These are phyloP conservation scores for Tenthredo livida DNA, from an alignment of 2,888 invertebrate species.

Conservation along the genomic window DNA sequence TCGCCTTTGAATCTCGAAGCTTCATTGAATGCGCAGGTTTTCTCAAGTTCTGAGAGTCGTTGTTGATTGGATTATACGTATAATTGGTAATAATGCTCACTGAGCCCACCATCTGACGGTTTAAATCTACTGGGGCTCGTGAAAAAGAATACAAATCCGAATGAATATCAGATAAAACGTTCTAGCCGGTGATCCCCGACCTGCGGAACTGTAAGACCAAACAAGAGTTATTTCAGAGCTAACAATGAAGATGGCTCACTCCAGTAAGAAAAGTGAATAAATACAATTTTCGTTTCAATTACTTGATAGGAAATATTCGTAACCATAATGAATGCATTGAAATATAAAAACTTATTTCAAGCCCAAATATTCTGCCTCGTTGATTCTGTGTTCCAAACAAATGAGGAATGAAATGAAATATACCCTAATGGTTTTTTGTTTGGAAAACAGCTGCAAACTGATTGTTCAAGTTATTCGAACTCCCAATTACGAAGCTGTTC, in stretches of 20 bases:
- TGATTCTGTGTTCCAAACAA: neutral
- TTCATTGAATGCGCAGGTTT: conserved; percentile 41
- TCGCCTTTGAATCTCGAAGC: conserved; percentile 34
- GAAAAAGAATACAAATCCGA: conserved; percentile 25
- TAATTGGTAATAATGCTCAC: conserved; percentile 44
- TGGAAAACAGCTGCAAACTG: neutral
- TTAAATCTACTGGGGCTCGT: neutral
- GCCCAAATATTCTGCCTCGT: neutral
- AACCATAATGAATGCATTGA: neutral
- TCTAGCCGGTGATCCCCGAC: neutral
- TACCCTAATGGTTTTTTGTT: neutral
- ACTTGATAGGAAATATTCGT: neutral
- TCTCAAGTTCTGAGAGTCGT: conserved; percentile 27
- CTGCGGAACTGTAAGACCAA: neutral
- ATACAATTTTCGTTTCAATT: neutral
- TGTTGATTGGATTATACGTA: conserved; percentile 45
- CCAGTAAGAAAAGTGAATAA: neutral
- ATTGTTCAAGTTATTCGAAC: neutral
- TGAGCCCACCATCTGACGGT: neutral
- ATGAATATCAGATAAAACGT: conserved; percentile 20
- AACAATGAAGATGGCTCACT: neutral
- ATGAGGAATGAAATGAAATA: neutral
- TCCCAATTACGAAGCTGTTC: neutral
- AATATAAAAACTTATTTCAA: neutral
- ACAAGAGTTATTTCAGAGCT: neutral